These are phyloP conservation scores for Caenorhabditis uteleia DNA, from an alignment of 2,888 invertebrate species.

Conservation along the genomic window DNA sequence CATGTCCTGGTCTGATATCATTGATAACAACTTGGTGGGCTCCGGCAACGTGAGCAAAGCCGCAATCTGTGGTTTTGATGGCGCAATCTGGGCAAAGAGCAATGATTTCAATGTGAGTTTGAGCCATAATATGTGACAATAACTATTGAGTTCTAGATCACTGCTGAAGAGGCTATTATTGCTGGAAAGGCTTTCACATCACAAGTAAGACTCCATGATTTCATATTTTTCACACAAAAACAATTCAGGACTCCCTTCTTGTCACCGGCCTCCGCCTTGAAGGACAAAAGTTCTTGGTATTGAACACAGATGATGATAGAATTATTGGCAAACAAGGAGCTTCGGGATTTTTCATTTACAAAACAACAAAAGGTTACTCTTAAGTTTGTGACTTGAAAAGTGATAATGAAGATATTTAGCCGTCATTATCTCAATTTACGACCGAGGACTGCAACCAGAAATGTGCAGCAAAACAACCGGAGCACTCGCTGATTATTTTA, in stretches of 20 bases:
- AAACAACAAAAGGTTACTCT: constrained; percentile 61
- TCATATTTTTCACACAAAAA: not conserved
- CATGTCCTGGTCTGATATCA: constrained; percentile 49
- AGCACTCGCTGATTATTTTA: constrained; percentile 69
- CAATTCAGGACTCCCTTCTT: constrained; percentile 52
- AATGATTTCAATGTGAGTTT: constrained; percentile 63
- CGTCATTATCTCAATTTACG: constrained; percentile 67
- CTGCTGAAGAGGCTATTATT: constrained; percentile 53
- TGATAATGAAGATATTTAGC: constrained; percentile 52
- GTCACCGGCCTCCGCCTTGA: constrained; percentile 66
- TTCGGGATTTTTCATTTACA: constrained; percentile 69
- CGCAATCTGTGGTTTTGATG: constrained; percentile 68
- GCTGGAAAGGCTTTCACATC: constrained; percentile 61
- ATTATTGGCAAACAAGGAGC: constrained; percentile 69
- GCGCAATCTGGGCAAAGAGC: constrained; percentile 68
- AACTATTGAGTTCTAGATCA: constrained; percentile 36
- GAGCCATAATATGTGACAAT: not conserved
- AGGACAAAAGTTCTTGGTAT: constrained; percentile 65
- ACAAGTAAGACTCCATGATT: constrained; percentile 16
- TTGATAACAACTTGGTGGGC: constrained; percentile 58
- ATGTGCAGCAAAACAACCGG: constrained; percentile 67
- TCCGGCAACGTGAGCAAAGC: constrained; percentile 68
- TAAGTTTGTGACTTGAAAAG: not conserved
- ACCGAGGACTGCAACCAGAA: constrained; percentile 69
- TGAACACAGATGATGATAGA: constrained; percentile 66